Evolutionary conservation across 2,888 invertebrate species (phyloP), one percentile per base, ranked within the genome.

Genomic region (Cylloceria caligata): DNA sequence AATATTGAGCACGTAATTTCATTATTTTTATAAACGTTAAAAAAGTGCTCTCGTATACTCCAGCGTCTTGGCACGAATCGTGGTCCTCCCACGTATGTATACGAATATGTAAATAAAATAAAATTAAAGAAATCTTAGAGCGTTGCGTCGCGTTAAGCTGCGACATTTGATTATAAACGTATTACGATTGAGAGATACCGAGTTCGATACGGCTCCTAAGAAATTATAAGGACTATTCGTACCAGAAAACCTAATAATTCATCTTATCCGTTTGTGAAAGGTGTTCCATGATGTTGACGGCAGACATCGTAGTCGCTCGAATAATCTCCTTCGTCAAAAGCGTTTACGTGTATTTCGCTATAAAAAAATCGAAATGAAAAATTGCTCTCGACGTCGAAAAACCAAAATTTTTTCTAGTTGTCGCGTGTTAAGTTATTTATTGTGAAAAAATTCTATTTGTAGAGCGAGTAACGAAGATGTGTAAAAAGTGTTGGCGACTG

Each of bases 51-150:
- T 62, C 57, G 49, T 60, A 67, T 47, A 73, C 52, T 79, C 39
- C 45, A 62, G 73, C 47, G 64, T 65, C 60, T 42, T 34, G 45
- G 27, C 68, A 78, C 78, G 19, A 80, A 68, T 74, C 57, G 49
- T 30, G 82, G 55, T 74, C 71, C 69, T 75, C 62, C 68, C 65
- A 77, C 72, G 45, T 71, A 80, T 82, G 85, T 85, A 85, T 85
- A 85, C 84, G 85, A 85, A 82, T 71, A 83, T 83, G 69, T 85
- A 75, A 84, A 85, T 81, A 85, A 82, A 72, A 47, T 64, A 42
- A 49, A 45, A n/a, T n/a, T n/a, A n/a, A 57, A 45, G 16, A 75
- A 78, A 68, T 71, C 47, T 76, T 71, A 39, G 65, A 60, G 49
- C 47, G 45, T 67, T 67, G 36, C 47, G 67, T 75, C 68, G 76